phyloP scores from a whole-genome alignment of 2,888 invertebrate species.

The Xestobium rufovillosum region DNA sequence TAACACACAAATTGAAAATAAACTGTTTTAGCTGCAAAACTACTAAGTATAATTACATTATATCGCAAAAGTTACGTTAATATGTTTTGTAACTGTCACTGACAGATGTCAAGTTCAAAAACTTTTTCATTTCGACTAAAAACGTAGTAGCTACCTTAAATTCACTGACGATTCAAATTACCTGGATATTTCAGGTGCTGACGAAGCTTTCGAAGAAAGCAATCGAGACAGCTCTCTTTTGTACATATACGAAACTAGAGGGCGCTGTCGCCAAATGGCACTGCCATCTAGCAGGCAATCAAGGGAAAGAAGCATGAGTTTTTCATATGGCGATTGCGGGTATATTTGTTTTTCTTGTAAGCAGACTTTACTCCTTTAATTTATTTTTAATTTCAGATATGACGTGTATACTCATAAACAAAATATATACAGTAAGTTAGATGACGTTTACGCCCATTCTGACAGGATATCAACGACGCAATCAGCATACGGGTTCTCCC shows the following conservation, averaged over 20 bases:
- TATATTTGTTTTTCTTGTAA: constrained; percentile 18
- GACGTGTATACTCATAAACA: constrained; percentile 26
- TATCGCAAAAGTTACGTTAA: too few relatives aligned
- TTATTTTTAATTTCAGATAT: constrained; percentile 23
- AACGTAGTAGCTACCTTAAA: too few relatives aligned
- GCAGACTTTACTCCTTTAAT: constrained; percentile 10
- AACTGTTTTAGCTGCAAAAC: too few relatives aligned
- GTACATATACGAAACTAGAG: constrained; percentile 34
- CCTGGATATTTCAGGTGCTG: too few relatives aligned
- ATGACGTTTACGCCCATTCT: constrained; percentile 41
- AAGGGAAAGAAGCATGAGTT: constrained; percentile 31
- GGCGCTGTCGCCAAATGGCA: constrained; percentile 32
- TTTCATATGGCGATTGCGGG: constrained; percentile 32
- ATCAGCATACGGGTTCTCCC: too few relatives aligned
- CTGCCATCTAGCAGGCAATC: constrained; percentile 30
- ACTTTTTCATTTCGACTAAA: too few relatives aligned
- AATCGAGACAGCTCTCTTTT: constrained; percentile 30
- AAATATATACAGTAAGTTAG: constrained; percentile 30
- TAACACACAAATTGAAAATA: too few relatives aligned
- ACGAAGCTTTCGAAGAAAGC: constrained; percentile 12
- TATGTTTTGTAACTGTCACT: too few relatives aligned
- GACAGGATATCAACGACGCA: too few relatives aligned
- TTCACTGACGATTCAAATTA: too few relatives aligned
- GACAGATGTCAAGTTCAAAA: too few relatives aligned
- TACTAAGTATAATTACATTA: too few relatives aligned